Evolutionary conservation across 2,113 vertebrate genomes (phyloP).

Genomic region (Eurypyga helias): DNA sequence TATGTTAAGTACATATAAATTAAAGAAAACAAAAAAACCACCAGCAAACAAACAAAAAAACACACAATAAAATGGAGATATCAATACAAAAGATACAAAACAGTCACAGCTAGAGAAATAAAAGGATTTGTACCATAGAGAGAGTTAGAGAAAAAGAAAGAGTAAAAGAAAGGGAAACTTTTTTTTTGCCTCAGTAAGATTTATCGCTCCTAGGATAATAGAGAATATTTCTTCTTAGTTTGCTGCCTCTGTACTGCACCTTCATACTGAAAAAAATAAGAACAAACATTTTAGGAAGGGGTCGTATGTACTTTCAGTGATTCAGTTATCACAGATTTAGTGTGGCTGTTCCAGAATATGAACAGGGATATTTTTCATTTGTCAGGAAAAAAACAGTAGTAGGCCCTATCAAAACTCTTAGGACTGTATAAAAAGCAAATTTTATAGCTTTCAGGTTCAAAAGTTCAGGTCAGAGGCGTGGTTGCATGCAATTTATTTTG

Average conservation of each 20-base stretch:
- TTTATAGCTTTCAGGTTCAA: slow-evolving; percentile 31
- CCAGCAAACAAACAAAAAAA: neutral
- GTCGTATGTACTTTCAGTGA: neutral
- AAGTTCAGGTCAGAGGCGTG: slow-evolving; percentile 53
- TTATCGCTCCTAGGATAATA: neutral
- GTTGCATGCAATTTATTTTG: slow-evolving; percentile 13
- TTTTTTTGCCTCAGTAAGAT: neutral
- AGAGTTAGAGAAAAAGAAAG: neutral
- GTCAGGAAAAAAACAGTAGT: neutral
- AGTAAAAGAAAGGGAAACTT: neutral
- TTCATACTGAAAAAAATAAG: neutral
- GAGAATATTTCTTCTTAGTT: neutral
- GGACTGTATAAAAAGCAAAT: neutral
- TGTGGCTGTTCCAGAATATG: neutral
- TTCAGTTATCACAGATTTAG: slow-evolving; percentile 8
- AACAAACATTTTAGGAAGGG: slow-evolving; percentile 32
- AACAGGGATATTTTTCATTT: slow-evolving; percentile 37
- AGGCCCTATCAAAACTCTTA: neutral
- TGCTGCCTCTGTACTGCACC: neutral
- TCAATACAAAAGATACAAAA: neutral
- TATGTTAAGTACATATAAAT: neutral
- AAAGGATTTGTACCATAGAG: neutral
- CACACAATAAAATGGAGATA: neutral
- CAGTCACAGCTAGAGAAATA: neutral
- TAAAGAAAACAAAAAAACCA: neutral